Evolutionary conservation across 2,888 invertebrate genomes (phyloP).

Genomic region (Lamellibrachia satsuma): DNA sequence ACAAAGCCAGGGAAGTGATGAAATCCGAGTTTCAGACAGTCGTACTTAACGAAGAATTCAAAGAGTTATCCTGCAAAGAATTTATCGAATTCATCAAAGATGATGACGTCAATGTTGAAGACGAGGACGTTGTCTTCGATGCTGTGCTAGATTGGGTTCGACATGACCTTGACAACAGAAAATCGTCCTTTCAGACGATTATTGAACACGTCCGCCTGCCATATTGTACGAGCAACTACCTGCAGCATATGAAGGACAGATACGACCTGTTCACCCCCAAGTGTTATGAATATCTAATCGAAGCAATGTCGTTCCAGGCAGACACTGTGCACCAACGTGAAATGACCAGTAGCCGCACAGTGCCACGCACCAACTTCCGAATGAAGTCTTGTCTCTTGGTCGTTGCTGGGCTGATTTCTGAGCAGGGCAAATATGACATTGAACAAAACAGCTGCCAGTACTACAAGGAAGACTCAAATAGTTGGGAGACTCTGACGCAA

Average conservation of each 20-base stretch:
- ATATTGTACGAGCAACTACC: slow-evolving; percentile 33
- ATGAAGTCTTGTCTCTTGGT: slow-evolving; percentile 28
- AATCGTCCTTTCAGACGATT: slow-evolving; percentile 18
- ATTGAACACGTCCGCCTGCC: slow-evolving; percentile 34
- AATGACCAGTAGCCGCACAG: slow-evolving; percentile 14
- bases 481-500: slow-evolving; percentile 37
- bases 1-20: slow-evolving; percentile 32
- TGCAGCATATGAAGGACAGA: slow-evolving; percentile 33
- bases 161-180: slow-evolving; percentile 25
- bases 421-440: slow-evolving; percentile 25
- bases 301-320: slow-evolving; percentile 31
- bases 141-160: slow-evolving; percentile 34
- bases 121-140: slow-evolving; percentile 37
- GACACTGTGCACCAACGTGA: no score
- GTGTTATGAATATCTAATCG: slow-evolving; percentile 30
- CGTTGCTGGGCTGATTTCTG: slow-evolving; percentile 33
- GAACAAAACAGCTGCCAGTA: slow-evolving; percentile 38
- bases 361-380: slow-evolving; percentile 28
- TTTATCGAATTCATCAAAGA: slow-evolving; percentile 38
- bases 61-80: slow-evolving; percentile 32
- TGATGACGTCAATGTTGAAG: slow-evolving; percentile 31
- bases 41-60: slow-evolving; percentile 31
- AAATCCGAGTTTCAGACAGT: slow-evolving; percentile 35
- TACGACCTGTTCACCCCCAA: slow-evolving; percentile 17
- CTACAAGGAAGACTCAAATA: slow-evolving; percentile 28